These are phyloP conservation scores for Drosophila pseudotalamancana DNA, from an alignment of 2,888 invertebrate genomes.

Conservation along the genomic window DNA sequence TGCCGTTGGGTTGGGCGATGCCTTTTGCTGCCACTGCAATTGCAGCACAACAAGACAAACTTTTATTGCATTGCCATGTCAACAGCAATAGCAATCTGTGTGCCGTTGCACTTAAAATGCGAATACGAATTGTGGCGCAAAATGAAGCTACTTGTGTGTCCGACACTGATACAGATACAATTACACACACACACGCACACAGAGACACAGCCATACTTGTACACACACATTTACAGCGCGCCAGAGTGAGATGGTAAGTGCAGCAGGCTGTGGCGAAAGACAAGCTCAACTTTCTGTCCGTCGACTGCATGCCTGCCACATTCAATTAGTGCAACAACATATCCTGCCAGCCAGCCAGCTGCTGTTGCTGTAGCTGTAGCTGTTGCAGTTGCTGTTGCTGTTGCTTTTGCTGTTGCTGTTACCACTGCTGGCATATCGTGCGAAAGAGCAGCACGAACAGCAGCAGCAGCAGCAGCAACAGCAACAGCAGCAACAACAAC, in stretches of 20 bases:
- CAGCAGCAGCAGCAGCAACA: constrained; percentile 28
- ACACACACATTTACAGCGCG: constrained; percentile 17
- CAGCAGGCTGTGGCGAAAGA: constrained; percentile 47
- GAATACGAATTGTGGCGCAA: constrained; percentile 72
- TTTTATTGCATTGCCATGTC: constrained; percentile 81
- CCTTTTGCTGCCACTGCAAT: constrained; percentile 69
- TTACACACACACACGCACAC: constrained; percentile 20
- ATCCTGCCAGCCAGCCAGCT: constrained; percentile 77
- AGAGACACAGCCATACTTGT: constrained; percentile 15
- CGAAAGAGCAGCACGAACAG: constrained; percentile 32
- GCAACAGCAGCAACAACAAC: constrained; percentile 42
- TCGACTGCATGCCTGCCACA: constrained; percentile 70
- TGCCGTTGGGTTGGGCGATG: constrained; percentile 16
- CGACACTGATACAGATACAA: constrained; percentile 53
- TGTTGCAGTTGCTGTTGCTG: constrained; percentile 43
- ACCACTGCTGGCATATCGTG: constrained; percentile 19
- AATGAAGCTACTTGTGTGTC: constrained; percentile 78
- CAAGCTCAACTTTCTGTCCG: constrained; percentile 58
- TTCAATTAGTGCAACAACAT: constrained; percentile 82
- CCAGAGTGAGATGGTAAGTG: constrained; percentile 33
- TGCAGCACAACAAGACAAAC: constrained; percentile 57
- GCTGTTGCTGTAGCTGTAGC: constrained; percentile 41
- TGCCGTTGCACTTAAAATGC: constrained; percentile 78
- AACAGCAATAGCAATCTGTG: constrained; percentile 78
- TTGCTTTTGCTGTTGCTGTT: constrained; percentile 45